A percentile compares a stretch with the other conserved stretches of the same genome.
Evolutionary conservation across 2,888 invertebrate genomes (phyloP).

Genomic region (Polyommatus icarus): DNA sequence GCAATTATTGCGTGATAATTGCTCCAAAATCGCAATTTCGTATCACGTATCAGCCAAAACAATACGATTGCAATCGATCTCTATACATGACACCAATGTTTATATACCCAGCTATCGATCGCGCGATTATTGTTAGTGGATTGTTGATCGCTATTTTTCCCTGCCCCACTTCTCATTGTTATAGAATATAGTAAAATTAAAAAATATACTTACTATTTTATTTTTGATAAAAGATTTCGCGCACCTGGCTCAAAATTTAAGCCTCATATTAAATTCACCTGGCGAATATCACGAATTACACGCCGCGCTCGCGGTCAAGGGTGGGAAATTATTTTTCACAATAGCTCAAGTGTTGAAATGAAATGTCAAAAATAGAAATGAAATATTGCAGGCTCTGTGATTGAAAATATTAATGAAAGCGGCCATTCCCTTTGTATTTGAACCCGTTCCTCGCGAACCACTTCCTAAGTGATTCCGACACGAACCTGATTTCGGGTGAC

Average conservation of each 20-base stretch:
- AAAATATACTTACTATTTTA: too few species aligned
- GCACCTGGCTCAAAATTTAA: background rate
- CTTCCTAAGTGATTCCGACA: conserved; percentile 32
- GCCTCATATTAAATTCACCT: background rate
- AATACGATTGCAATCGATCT: too few species aligned
- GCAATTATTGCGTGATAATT: too few species aligned
- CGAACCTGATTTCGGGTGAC: conserved; percentile 32
- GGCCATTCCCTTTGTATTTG: conserved; percentile 20
- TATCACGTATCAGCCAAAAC: too few species aligned
- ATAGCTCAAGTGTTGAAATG: conserved; percentile 23
- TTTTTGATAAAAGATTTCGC: background rate
- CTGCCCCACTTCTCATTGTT: too few species aligned
- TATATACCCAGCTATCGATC: too few species aligned
- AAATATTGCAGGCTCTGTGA: conserved; percentile 1
- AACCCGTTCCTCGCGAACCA: conserved; percentile 21
- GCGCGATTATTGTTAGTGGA: too few species aligned
- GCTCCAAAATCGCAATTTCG: too few species aligned
- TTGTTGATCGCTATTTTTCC: too few species aligned
- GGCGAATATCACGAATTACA: conserved; percentile 14
- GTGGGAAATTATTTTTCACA: conserved; percentile 17
- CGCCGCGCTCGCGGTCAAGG: conserved; percentile 4
- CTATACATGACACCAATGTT: too few species aligned
- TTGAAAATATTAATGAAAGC: conserved; percentile 31
- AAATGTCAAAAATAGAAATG: conserved; percentile 19
- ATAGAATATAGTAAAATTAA: too few species aligned